phyloP scores from a whole-genome alignment of 1,140 invertebrate species.

The Lethrus apterus region DNA sequence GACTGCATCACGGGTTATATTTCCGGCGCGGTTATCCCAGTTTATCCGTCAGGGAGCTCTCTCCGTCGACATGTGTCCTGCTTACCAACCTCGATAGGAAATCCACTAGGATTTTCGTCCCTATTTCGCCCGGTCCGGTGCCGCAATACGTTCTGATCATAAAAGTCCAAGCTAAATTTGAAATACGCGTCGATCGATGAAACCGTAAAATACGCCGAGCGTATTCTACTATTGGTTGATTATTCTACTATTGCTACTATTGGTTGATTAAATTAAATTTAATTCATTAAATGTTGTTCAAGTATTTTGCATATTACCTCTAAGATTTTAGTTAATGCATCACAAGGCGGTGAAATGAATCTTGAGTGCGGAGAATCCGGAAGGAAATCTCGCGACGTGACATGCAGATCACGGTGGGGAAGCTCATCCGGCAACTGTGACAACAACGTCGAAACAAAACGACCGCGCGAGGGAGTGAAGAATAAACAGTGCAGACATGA shows the following conservation, averaged over 20 bases:
- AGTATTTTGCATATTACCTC: no score
- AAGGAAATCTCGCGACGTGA: slow-evolving; percentile 19
- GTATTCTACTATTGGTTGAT: no score
- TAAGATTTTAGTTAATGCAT: no score
- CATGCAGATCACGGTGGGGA: slow-evolving; percentile 19
- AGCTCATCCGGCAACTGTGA: slow-evolving; percentile 24
- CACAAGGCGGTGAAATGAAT: no score
- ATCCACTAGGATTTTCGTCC: slow-evolving; percentile 28
- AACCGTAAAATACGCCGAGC: no score
- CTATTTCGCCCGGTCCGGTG: slow-evolving; percentile 19
- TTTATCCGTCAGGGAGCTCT: slow-evolving; percentile 42
- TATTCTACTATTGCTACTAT: no score
- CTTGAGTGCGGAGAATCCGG: slow-evolving; percentile 15
- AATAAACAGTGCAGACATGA: slow-evolving; percentile 26
- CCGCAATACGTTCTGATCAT: slow-evolving; percentile 29
- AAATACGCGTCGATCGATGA: slow-evolving; percentile 17
- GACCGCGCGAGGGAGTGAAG: slow-evolving; percentile 20
- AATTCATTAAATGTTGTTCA: no score
- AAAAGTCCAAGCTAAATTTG: slow-evolving; percentile 23
- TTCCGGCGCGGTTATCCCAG: slow-evolving; percentile 49
- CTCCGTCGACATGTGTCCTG: slow-evolving; percentile 39
- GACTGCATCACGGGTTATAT: slow-evolving; percentile 44
- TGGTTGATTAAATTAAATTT: no score
- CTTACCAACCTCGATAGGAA: slow-evolving; percentile 29
- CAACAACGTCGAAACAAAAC: slow-evolving; percentile 25